Evolutionary conservation across 2,113 vertebrate species (phyloP).

Genomic region (Origma solitaria): DNA sequence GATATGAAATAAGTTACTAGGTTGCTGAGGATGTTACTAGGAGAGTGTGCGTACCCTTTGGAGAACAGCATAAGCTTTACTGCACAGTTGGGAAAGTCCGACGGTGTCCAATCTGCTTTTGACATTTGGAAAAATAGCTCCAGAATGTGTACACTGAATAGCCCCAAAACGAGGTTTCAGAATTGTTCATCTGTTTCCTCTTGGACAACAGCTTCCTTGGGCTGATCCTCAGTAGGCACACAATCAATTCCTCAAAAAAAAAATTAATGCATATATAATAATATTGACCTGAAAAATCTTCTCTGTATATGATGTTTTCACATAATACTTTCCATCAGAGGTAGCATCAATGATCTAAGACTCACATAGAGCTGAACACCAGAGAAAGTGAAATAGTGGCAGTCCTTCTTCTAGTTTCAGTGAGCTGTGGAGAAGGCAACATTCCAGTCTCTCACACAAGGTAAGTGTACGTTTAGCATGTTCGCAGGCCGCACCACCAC

Average conservation of each 20-base stretch:
- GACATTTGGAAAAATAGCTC: not conserved
- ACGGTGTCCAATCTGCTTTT: not conserved
- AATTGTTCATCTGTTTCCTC: not conserved
- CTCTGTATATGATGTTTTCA: not conserved
- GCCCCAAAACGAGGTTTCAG: not conserved
- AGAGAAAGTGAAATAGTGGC: not conserved
- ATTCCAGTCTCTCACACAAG: not conserved
- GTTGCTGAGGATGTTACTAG: not conserved
- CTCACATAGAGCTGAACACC: accelerated
- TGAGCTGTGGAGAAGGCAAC: not conserved
- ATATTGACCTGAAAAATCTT: not conserved
- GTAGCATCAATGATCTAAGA: not conserved
- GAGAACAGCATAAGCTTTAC: not conserved
- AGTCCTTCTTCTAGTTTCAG: not conserved
- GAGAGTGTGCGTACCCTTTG: not conserved
- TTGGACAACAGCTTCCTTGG: not conserved
- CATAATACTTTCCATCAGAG: not conserved
- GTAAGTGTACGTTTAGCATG: not conserved
- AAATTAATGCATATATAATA: not conserved
- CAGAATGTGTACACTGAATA: not conserved
- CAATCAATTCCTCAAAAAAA: not conserved
- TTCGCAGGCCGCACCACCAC: not conserved
- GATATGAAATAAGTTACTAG: not conserved
- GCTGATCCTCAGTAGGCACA: not conserved
- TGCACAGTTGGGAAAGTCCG: not conserved